phyloP scores from a whole-genome alignment of 2,113 vertebrate species.

The Candoia aspera region DNA sequence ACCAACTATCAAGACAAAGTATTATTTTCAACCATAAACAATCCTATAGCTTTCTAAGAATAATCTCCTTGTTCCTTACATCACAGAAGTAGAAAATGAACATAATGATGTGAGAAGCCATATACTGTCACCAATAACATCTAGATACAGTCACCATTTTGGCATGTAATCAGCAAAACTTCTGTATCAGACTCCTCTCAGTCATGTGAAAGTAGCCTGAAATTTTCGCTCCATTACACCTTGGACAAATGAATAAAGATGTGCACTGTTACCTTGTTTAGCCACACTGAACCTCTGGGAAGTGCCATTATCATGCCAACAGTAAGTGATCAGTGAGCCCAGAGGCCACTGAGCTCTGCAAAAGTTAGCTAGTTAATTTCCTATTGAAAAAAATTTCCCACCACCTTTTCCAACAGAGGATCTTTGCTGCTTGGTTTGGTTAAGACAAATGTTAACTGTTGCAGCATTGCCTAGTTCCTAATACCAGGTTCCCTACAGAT shows the following conservation, averaged over 20 bases:
- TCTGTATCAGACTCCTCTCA: background rate
- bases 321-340: background rate
- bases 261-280: slow-evolving; percentile 12
- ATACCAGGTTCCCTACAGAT: background rate
- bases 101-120: too few relatives aligned
- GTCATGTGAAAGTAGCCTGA: background rate
- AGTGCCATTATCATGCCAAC: background rate
- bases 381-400: background rate
- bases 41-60: background rate
- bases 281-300: background rate
- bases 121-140: background rate
- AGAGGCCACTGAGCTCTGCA: background rate
- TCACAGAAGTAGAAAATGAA: background rate
- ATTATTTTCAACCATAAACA: background rate
- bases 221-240: slow-evolving; percentile 2
- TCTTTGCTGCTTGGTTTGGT: background rate
- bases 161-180: background rate
- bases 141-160: background rate
- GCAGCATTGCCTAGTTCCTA: background rate
- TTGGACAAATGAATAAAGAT: slow-evolving; percentile 26
- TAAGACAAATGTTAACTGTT: background rate
- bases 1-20: background rate
- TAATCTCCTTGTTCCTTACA: background rate
- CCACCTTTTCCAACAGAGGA: background rate
- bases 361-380: slow-evolving; percentile 29